Conservation (phyloP, 1,140 invertebrate species). For the Caenorhabditis tropicalis region DNA sequence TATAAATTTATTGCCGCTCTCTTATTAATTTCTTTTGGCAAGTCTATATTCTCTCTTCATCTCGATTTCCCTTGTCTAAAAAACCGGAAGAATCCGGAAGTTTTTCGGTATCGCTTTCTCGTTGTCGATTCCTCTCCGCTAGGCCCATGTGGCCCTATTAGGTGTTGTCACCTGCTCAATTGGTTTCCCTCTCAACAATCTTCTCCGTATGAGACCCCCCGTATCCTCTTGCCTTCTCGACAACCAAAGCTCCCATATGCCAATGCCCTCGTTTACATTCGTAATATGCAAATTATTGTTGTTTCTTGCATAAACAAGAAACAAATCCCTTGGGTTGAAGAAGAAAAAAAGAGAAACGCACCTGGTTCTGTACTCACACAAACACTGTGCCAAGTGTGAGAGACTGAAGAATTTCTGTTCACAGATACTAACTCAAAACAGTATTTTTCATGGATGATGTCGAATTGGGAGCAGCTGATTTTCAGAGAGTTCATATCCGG, state of each 20-base stretch:
- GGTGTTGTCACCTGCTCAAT: slow-evolving; percentile 37
- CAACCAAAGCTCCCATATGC: slow-evolving; percentile 37
- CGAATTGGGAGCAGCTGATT: slow-evolving; percentile 53
- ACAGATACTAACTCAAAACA: slow-evolving; percentile 53
- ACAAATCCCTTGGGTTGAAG: neutral
- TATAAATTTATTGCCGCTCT: slow-evolving; percentile 34
- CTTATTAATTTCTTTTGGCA: neutral
- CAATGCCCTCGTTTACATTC: slow-evolving; percentile 5
- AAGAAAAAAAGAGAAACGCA: neutral
- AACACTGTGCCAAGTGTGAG: slow-evolving; percentile 43
- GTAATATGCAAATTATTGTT: slow-evolving; percentile 42
- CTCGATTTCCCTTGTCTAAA: neutral
- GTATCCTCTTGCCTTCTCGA: neutral
- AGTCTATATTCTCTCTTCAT: neutral
- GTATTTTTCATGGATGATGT: slow-evolving; percentile 53
- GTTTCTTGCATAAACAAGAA: slow-evolving; percentile 28
- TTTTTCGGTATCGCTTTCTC: slow-evolving; percentile 14
- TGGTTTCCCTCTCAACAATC: neutral
- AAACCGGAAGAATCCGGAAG: slow-evolving; percentile 11
- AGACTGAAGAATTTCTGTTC: slow-evolving; percentile 34
- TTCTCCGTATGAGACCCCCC: neutral
- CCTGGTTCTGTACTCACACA: slow-evolving; percentile 53
- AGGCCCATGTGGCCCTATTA: neutral
- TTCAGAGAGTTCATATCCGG: neutral
- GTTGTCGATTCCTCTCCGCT: neutral